Percentiles rank a stretch among this genome's conserved stretches.
phyloP scores from a whole-genome alignment of 2,797 vertebrate species.

The Chrosomus eos region DNA sequence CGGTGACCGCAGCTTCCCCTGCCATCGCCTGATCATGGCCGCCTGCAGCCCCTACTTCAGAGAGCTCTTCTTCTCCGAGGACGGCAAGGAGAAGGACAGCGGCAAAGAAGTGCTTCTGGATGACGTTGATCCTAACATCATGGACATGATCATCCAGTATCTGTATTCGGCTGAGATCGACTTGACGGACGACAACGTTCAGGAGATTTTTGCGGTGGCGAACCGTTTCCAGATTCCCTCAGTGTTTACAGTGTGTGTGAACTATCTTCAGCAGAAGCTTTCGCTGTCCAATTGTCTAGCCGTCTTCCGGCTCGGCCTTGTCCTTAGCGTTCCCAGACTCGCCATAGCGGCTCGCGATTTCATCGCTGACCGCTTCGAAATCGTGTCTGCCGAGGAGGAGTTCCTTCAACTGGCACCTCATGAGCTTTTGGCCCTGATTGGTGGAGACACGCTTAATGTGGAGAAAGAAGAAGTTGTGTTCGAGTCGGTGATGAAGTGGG shows the following conservation, averaged over 20 bases:
- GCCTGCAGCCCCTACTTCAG: conserved; percentile 99
- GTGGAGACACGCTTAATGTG: conserved; percentile 89
- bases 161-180: conserved; percentile 97
- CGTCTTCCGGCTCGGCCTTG: conserved; percentile 92
- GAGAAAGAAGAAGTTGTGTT: conserved; percentile 94
- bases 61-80: conserved; percentile 95
- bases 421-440: conserved; percentile 92
- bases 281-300: conserved; percentile 90
- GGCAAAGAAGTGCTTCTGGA: conserved; percentile 91
- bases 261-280: conserved; percentile 95
- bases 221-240: conserved; percentile 98
- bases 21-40: conserved; percentile 94
- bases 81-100: conserved; percentile 89
- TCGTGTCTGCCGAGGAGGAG: conserved; percentile 89
- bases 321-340: conserved; percentile 92
- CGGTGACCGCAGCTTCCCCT: conserved; percentile 92
- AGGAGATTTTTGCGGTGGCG: conserved; percentile 94
- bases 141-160: conserved; percentile 93
- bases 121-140: conserved; percentile 85
- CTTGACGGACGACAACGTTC: conserved; percentile 93
- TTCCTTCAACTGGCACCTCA: conserved; percentile 93
- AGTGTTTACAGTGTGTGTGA: conserved; percentile 96
- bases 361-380: conserved; percentile 90
- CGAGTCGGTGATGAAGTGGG: conserved; percentile 94
- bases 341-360: conserved; percentile 92